These are phyloP conservation scores for Agriotes lineatus DNA, from an alignment of 2,888 invertebrate species.

Conservation along the genomic window DNA sequence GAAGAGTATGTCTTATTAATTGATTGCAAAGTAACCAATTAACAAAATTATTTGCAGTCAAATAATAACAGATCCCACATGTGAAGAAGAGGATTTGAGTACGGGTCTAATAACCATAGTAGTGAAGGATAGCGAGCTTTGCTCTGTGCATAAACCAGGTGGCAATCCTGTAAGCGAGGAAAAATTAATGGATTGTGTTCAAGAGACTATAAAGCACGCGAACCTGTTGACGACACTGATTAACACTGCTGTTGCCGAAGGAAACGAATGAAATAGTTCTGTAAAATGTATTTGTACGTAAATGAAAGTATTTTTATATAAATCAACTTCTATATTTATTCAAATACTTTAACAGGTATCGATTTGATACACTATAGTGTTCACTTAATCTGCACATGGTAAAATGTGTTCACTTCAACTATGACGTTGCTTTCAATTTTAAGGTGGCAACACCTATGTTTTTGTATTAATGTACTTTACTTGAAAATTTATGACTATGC, in stretches of 20 bases:
- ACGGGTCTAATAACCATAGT: slow-evolving; percentile 78
- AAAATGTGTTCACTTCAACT: slow-evolving; percentile 23
- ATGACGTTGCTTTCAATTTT: slow-evolving; percentile 14
- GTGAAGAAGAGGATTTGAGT: slow-evolving; percentile 85
- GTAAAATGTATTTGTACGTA: not conserved
- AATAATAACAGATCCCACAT: slow-evolving; percentile 81
- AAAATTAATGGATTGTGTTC: slow-evolving; percentile 72
- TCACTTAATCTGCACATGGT: slow-evolving; percentile 30
- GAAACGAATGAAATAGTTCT: slow-evolving; percentile 6
- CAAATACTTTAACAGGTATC: slow-evolving; percentile 39
- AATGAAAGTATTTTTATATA: slow-evolving; percentile 28
- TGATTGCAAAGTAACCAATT: no score
- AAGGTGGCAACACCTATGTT: slow-evolving; percentile 20
- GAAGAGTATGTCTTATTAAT: slow-evolving; percentile 70
- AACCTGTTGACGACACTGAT: slow-evolving; percentile 68
- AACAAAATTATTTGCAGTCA: slow-evolving; percentile 72
- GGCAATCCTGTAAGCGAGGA: slow-evolving; percentile 73
- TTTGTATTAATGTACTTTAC: slow-evolving; percentile 18
- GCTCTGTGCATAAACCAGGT: slow-evolving; percentile 82
- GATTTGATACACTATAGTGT: slow-evolving; percentile 29
- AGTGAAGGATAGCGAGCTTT: slow-evolving; percentile 72
- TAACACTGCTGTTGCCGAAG: slow-evolving; percentile 54
- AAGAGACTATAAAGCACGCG: slow-evolving; percentile 72
- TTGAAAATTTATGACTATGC: slow-evolving; percentile 19
- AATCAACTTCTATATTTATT: slow-evolving; percentile 40